These are phyloP conservation scores for Brachionus rubens DNA, from an alignment of 1,140 invertebrate species.

Conservation along the genomic window DNA sequence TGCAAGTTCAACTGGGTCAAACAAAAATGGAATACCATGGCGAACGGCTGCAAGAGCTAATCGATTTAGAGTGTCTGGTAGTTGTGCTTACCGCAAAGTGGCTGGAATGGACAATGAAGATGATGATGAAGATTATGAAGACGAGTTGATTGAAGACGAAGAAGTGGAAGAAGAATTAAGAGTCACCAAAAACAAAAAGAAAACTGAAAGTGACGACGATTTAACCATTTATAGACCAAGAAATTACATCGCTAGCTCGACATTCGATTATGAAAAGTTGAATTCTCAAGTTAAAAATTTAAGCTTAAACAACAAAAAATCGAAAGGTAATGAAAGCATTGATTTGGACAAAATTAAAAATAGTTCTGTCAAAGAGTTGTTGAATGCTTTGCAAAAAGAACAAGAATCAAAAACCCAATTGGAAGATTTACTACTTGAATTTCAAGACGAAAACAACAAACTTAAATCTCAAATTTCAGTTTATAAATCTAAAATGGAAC, in stretches of 20 bases:
- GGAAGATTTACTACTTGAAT: slow-evolving; percentile 19
- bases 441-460: slow-evolving; percentile 28
- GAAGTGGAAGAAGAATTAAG: neutral
- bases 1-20: too few relatives aligned
- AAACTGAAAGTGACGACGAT: too few relatives aligned
- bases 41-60: slow-evolving; percentile 58
- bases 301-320: neutral
- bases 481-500: slow-evolving; percentile 50
- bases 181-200: neutral
- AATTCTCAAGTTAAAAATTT: neutral
- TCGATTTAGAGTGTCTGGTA: slow-evolving; percentile 49
- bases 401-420: slow-evolving; percentile 17
- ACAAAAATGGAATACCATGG: slow-evolving; percentile 54
- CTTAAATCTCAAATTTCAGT: slow-evolving; percentile 52
- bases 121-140: neutral
- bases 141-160: neutral
- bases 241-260: slow-evolving; percentile 17
- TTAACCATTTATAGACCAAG: neutral
- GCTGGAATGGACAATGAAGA: neutral
- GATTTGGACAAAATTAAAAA: slow-evolving; percentile 10
- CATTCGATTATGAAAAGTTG: slow-evolving; percentile 6
- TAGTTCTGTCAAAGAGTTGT: slow-evolving; percentile 16
- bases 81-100: neutral
- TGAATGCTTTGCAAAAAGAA: slow-evolving; percentile 9
- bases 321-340: neutral